phyloP scores from a whole-genome alignment of 2,888 invertebrate species.

The Pollenia angustigena region DNA sequence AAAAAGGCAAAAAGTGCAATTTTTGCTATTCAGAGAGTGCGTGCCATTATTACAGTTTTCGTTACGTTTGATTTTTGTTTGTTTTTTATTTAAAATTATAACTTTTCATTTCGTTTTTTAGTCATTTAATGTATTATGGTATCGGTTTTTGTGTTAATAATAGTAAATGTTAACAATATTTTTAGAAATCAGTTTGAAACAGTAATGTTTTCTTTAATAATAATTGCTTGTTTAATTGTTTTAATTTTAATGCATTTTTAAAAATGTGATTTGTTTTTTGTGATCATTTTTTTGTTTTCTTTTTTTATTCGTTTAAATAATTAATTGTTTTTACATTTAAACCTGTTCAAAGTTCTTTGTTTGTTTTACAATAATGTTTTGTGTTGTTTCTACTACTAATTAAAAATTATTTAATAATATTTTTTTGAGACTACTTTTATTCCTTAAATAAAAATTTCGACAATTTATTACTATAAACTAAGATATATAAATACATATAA shows the following conservation, averaged over 20 bases:
- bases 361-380: neutral
- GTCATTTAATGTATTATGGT: neutral
- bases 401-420: no score
- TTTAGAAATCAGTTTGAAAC: conserved; percentile 64
- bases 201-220: conserved; percentile 16
- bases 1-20: no score
- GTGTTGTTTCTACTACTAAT: neutral
- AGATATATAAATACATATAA: no score
- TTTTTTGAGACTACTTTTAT: no score
- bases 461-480: no score
- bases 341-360: neutral
- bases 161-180: conserved; percentile 72
- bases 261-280: conserved; percentile 39
- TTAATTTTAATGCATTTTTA: conserved; percentile 17
- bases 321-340: conserved; percentile 20
- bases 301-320: neutral
- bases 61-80: neutral
- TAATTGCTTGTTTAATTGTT: conserved; percentile 43
- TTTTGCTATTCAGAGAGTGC: no score
- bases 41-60: neutral
- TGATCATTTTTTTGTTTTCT: conserved; percentile 37
- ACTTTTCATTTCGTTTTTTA: conserved; percentile 20
- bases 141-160: conserved; percentile 38
- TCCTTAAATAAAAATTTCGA: no score
- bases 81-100: neutral